A percentile compares a stretch with the other conserved stretches of the same genome.
Evolutionary conservation across 1,140 invertebrate genomes (phyloP).

Genomic region (Agrypnia vestita): DNA sequence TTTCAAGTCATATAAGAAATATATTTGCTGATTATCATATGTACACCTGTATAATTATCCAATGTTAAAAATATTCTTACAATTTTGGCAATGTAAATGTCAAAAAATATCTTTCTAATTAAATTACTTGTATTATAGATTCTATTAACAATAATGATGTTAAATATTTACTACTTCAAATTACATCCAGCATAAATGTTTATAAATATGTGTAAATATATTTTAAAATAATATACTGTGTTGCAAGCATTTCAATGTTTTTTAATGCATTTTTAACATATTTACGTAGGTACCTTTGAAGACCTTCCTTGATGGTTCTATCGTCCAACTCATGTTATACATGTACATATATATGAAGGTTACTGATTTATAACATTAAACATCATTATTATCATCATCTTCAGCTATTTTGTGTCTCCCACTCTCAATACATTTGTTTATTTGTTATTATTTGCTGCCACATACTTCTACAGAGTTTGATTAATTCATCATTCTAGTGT

Average conservation of each 20-base stretch:
- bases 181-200: constrained; percentile 12
- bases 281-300: too few relatives aligned
- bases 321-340: too few relatives aligned
- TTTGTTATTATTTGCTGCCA: too few relatives aligned
- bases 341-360: too few relatives aligned
- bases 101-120: not conserved
- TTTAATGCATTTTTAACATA: not conserved
- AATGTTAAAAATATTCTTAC: not conserved
- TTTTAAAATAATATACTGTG: constrained; percentile 23
- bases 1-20: too few relatives aligned
- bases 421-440: too few relatives aligned
- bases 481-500: too few relatives aligned
- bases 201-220: constrained; percentile 19
- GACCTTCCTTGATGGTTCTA: too few relatives aligned
- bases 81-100: constrained; percentile 2
- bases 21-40: not conserved
- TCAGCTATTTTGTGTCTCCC: too few relatives aligned
- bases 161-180: not conserved
- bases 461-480: too few relatives aligned
- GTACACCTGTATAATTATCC: not conserved
- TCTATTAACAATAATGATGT: not conserved
- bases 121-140: not conserved
- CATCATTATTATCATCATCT: too few relatives aligned
- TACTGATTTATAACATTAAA: too few relatives aligned
- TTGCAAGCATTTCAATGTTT: constrained; percentile 17